Evolutionary conservation across 2,113 vertebrate species (phyloP).

Genomic region (Gopherus evgoodei): DNA sequence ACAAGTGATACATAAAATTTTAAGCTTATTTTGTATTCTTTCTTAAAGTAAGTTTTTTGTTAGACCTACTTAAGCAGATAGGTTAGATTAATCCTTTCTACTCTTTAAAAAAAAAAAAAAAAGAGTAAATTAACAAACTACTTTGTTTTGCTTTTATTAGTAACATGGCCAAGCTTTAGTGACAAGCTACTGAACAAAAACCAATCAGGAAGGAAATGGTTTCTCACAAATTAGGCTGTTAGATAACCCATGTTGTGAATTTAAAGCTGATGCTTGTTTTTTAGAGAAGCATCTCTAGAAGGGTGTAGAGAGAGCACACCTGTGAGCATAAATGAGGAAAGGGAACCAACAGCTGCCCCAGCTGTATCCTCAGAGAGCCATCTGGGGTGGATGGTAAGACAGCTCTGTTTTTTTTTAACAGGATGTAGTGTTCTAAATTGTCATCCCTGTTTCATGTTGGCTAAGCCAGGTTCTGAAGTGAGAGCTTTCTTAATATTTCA

Average conservation of each 20-base stretch:
- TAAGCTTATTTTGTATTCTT: not conserved
- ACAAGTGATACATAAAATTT: not conserved
- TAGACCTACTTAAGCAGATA: not conserved
- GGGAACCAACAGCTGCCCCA: fast-evolving
- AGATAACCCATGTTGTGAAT: too few species aligned
- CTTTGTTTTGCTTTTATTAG: not conserved
- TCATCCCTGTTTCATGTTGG: not conserved
- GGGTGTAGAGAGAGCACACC: fast-evolving
- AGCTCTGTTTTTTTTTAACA: not conserved
- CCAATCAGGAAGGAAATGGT: not conserved
- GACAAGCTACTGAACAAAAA: fast-evolving
- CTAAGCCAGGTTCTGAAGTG: not conserved
- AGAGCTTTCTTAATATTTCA: not conserved
- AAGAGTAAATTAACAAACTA: fast-evolving
- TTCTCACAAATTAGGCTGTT: not conserved
- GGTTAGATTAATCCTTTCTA: not conserved
- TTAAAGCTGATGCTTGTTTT: not conserved
- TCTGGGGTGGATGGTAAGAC: not conserved
- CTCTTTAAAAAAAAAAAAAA: too few species aligned
- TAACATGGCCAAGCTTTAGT: fast-evolving
- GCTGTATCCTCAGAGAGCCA: not conserved
- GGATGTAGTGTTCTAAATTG: not conserved
- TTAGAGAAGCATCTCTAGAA: not conserved
- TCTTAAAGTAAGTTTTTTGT: not conserved
- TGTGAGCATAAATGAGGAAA: not conserved